These are phyloP conservation scores for Batillaria attramentaria DNA, from an alignment of 1,140 invertebrate species.

Conservation along the genomic window DNA sequence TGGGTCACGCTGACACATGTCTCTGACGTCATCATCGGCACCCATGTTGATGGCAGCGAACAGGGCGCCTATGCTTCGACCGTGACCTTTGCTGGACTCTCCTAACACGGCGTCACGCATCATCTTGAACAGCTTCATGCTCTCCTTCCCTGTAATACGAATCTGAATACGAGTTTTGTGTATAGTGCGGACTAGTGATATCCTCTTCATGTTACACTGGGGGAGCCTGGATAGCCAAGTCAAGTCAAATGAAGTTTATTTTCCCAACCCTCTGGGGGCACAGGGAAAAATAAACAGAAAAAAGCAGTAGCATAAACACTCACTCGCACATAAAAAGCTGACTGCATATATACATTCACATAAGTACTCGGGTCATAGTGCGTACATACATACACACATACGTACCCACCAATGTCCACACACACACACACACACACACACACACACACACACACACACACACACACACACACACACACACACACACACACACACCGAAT, in stretches of 20 bases:
- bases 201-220: background rate
- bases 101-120: background rate
- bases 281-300: slow-evolving; percentile 23
- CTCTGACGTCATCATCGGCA: background rate
- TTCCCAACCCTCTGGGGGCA: background rate
- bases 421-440: slow-evolving; percentile 10
- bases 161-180: background rate
- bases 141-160: background rate
- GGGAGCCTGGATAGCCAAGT: background rate
- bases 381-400: background rate
- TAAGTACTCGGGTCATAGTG: too few species aligned
- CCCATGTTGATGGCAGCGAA: background rate
- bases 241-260: background rate
- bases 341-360: background rate
- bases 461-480: background rate
- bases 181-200: background rate
- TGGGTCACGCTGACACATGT: background rate
- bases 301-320: background rate
- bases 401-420: background rate
- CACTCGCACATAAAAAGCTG: background rate
- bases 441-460: background rate
- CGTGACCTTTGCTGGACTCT: background rate
- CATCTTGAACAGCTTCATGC: background rate
- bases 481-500: too few species aligned
- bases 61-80: background rate